Percentiles rank a stretch among this genome's conserved stretches.
These are phyloP conservation scores for Neogale vison DNA, from an alignment of 2,113 vertebrate genomes.

Conservation along the genomic window DNA sequence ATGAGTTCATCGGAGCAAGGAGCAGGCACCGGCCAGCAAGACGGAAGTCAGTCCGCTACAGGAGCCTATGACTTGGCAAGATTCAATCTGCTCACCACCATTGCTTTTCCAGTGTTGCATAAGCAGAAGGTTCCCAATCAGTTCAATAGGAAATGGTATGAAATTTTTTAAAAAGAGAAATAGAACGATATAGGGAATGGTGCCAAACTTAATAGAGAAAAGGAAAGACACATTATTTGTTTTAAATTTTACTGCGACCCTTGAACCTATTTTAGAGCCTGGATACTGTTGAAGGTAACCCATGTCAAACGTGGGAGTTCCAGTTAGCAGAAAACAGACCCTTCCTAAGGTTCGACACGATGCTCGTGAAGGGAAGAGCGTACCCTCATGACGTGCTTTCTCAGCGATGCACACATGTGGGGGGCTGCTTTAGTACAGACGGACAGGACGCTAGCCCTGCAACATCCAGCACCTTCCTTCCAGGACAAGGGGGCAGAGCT, in stretches of 20 bases:
- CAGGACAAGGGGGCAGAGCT: too few relatives aligned
- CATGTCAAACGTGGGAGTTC: neutral
- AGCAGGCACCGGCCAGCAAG: neutral
- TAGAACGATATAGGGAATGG: neutral
- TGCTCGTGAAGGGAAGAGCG: neutral
- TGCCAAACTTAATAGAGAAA: conserved; percentile 7
- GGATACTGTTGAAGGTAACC: neutral
- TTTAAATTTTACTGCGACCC: conserved; percentile 31
- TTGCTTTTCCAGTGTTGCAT: neutral
- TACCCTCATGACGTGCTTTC: neutral
- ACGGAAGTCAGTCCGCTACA: neutral
- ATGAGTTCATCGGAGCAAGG: neutral
- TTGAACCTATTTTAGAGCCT: neutral
- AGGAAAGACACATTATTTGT: neutral
- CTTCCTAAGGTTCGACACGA: neutral
- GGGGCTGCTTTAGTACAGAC: neutral
- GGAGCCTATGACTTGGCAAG: neutral
- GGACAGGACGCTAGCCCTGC: neutral
- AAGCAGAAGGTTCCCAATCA: neutral
- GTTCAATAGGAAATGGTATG: neutral
- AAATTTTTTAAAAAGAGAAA: neutral
- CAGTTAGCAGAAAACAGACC: neutral
- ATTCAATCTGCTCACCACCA: neutral
- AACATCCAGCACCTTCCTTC: neutral
- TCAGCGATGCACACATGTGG: neutral